Evolutionary conservation across 2,888 invertebrate genomes (phyloP).

Genomic region (Argyresthia albistria): DNA sequence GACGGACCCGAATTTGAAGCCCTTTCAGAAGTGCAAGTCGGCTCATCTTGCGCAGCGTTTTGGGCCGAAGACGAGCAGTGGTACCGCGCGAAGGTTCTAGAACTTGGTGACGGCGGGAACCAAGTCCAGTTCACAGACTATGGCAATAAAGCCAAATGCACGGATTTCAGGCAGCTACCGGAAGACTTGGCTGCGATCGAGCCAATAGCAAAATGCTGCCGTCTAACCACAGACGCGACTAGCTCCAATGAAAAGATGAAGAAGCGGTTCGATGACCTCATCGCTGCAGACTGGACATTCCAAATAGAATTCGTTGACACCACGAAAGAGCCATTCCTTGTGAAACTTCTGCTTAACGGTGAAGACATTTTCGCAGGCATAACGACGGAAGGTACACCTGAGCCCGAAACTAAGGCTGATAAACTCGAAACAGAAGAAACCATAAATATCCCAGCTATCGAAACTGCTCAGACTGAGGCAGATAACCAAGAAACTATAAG

Average conservation of each 20-base stretch:
- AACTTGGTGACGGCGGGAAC: conserved; percentile 66
- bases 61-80: conserved; percentile 77
- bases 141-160: conserved; percentile 76
- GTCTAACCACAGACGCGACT: conserved; percentile 54
- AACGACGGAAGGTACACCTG: background rate
- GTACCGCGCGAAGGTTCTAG: conserved; percentile 77
- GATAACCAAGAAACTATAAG: background rate
- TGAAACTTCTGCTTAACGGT: conserved; percentile 72
- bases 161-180: conserved; percentile 73
- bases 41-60: conserved; percentile 76
- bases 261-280: conserved; percentile 42
- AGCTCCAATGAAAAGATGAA: conserved; percentile 51
- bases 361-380: conserved; percentile 32
- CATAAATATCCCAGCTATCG: background rate
- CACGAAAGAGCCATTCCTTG: conserved; percentile 68
- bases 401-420: background rate
- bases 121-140: conserved; percentile 79
- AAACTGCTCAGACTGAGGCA: background rate
- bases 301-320: conserved; percentile 75
- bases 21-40: conserved; percentile 67
- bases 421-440: background rate
- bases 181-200: conserved; percentile 70
- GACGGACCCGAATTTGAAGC: conserved; percentile 65
- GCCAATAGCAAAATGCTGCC: conserved; percentile 76
- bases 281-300: conserved; percentile 49